Evolutionary conservation across 1,140 invertebrate species (phyloP), one percentile per base, ranked within the genome.

Genomic region (Cyphomyrmex costatus): DNA sequence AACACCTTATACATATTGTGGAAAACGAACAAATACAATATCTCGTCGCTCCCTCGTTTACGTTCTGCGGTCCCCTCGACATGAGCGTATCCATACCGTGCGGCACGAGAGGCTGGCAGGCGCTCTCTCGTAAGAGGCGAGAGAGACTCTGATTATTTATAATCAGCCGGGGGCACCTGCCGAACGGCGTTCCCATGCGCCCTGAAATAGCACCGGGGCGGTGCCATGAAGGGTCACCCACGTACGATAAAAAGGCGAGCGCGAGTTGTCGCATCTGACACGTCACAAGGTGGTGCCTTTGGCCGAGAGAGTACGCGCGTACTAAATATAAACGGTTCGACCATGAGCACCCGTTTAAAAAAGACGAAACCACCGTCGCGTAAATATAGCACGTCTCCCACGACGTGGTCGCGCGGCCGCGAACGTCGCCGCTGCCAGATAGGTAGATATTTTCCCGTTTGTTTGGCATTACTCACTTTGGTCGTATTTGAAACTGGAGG

Each of bases 371-470:
- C 79, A 88, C 85, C 86, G 83, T 65, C 88, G 88, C 89, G 86
- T 86, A 93, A 92, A 90, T 93, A 93, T 93, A 93, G 91, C 82
- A 71, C 73, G 82, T 93, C 93, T 93, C 92, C 93, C 93, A 92
- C 92, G 92, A 92, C 89, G 92, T 68, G 61, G 82, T 63, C 65
- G 58, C 21, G 53, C 24, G 36, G 24, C 16, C 36, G 19, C 3
- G 10, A 58, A 0, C 46, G 82, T 27, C 53, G 53, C 0, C 65
- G 84, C 36, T 49, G 58, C 70, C 85, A 87, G 86, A 46, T 84
- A 86, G 79, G 87, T 89, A n/a, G n/a, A 89, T 85, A 65, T 85
- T 82, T 82, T 70, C 33, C 61, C 77, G 89, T 86, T 90, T 85
- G 82, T 90, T 90, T 90, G 86, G 65, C 77, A 83, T 90, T 87